Percentiles rank a stretch among this genome's conserved stretches.
Conservation (phyloP, 2,888 invertebrate genomes). For the Entomobrya proxima region DNA sequence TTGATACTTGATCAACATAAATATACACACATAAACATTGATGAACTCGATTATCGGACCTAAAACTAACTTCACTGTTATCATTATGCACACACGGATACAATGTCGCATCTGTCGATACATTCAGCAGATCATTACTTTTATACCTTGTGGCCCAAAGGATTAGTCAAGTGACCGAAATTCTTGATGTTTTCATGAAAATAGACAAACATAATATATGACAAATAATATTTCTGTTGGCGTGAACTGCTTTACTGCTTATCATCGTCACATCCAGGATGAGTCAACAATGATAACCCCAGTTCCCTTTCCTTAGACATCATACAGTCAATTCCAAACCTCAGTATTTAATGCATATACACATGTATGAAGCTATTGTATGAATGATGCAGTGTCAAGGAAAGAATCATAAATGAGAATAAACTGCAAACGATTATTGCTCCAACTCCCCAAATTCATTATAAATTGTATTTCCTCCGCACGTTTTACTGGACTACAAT, state of each 20-base stretch:
- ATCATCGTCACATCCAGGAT: neutral
- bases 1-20: too few relatives aligned
- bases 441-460: slow-evolving; percentile 49
- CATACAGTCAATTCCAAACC: neutral
- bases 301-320: neutral
- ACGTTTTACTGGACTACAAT: neutral
- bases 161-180: too few relatives aligned
- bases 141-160: too few relatives aligned
- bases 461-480: neutral
- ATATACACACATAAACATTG: too few relatives aligned
- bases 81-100: too few relatives aligned
- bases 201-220: too few relatives aligned
- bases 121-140: too few relatives aligned
- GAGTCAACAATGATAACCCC: slow-evolving; percentile 25
- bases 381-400: neutral
- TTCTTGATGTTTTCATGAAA: too few relatives aligned
- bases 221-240: neutral
- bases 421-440: slow-evolving; percentile 19
- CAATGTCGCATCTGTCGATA: too few relatives aligned
- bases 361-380: neutral
- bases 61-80: too few relatives aligned
- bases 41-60: too few relatives aligned
- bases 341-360: neutral
- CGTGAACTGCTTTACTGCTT: neutral
- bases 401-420: slow-evolving; percentile 42